Evolutionary conservation across 2,797 vertebrate species (phyloP).

Genomic region (Tauraco hartlaubi): DNA sequence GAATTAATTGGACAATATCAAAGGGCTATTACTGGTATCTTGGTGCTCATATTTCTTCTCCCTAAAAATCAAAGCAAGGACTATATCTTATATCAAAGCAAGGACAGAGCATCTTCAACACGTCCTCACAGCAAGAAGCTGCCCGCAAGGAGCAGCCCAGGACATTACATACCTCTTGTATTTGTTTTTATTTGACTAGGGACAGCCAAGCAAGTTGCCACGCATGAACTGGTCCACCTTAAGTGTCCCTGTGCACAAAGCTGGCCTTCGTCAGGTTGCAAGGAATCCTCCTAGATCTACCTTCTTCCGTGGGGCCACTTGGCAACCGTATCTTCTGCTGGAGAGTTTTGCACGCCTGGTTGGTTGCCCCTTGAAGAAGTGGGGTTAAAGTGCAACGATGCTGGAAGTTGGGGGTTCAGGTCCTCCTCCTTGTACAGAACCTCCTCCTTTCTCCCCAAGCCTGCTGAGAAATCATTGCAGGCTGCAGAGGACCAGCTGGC

Average conservation of each 20-base stretch:
- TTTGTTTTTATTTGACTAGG: neutral
- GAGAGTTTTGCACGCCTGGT: neutral
- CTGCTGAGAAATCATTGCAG: neutral
- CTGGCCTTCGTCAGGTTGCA: fast-evolving
- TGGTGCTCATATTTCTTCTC: neutral
- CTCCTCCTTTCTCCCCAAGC: neutral
- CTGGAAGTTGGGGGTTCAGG: neutral
- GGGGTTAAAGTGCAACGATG: neutral
- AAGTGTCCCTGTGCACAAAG: neutral
- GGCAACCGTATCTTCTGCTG: neutral
- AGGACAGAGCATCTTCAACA: neutral
- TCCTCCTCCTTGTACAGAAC: neutral
- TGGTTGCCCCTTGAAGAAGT: neutral
- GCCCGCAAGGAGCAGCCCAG: neutral
- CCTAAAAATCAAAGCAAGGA: neutral
- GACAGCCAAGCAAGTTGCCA: neutral
- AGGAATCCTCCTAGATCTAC: neutral
- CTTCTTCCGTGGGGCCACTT: neutral
- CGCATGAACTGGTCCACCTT: neutral
- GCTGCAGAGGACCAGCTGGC: neutral
- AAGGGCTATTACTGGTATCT: neutral
- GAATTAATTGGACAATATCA: slow-evolving; percentile 42
- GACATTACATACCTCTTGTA: neutral
- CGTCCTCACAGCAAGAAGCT: neutral
- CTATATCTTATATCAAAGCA: neutral